Base-by-base conservation (phyloP, 2,797 vertebrate species). In the Sebastolobus alascanus region DNA sequence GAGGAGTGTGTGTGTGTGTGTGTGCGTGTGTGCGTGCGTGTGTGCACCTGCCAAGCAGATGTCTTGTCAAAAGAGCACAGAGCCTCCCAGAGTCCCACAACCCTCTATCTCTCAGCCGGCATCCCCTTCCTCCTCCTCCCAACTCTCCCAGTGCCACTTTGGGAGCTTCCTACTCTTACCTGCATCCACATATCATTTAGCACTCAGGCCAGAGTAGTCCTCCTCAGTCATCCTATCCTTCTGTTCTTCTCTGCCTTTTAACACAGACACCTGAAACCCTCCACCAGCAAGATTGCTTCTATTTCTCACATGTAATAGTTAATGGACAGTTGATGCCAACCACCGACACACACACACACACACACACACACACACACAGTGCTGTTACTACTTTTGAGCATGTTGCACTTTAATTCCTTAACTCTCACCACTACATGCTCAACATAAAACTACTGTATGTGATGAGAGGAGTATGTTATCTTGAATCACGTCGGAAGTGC, bases 51-150 rank as follows among this genome's bases (percentile, higher is more conserved):
- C 40, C 25, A 72, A 22, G 31, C 69, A 71, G 70, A 84, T 54
- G 59, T 79, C 75, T 67, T 82, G 79, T 85, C 67, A 83, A 68
- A 74, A 10, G 20, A 77, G 55, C 78, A 43, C 54, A 3, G 50
- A 79, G 54, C 56, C 60, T 83, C 73, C 52, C 74, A 71, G 67
- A 68, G 64, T 76, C 73, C 60, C 50, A 52, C 25, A 1, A 6
- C 16, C 10, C 18, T 61, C 52, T 54, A 40, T 58, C 75, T 71
- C 56, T 25, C 31, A 60, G 20, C 37, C 66, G 68, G 35, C 64
- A n/a, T 58, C 68, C 33, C 56, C 40, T 64, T 64, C 71, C 54
- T 22, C 40, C 50, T 76, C 72, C 65, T 76, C 72, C 65, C 59
- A 58, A 43, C 43, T 65, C 68, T 59, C 35, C 56, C 66, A 72